Conservation (phyloP, 1,140 invertebrate genomes). For the Macrobrachium nipponense region DNA sequence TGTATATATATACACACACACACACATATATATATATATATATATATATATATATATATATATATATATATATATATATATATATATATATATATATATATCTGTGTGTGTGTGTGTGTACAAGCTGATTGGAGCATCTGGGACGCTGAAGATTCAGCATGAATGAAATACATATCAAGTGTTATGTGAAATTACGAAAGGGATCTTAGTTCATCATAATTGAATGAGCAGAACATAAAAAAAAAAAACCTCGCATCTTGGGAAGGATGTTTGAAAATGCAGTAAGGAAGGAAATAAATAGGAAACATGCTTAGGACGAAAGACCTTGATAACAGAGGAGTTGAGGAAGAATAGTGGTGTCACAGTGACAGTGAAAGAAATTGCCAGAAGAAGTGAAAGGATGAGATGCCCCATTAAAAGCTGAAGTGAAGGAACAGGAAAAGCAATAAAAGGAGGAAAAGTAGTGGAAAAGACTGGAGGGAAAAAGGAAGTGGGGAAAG, state of each 20-base stretch:
- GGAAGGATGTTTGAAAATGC: background rate
- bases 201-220: too few relatives aligned
- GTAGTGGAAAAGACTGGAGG: background rate
- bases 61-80: background rate
- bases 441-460: too few relatives aligned
- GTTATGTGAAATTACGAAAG: background rate
- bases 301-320: background rate
- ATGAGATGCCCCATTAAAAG: background rate
- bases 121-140: too few relatives aligned
- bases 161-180: too few relatives aligned
- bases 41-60: background rate
- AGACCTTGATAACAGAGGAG: background rate
- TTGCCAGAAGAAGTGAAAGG: background rate
- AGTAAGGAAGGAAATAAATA: background rate
- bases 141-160: too few relatives aligned
- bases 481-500: background rate
- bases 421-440: too few relatives aligned
- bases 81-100: conserved; percentile 14
- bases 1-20: too few relatives aligned
- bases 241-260: too few relatives aligned
- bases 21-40: too few relatives aligned
- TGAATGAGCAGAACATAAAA: too few relatives aligned
- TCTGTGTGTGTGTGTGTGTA: background rate
- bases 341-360: background rate
- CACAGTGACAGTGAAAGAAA: background rate